phyloP scores from a whole-genome alignment of 30 jellyfish, hydroid and myxozoan genomes.

The Mastigias papua region DNA sequence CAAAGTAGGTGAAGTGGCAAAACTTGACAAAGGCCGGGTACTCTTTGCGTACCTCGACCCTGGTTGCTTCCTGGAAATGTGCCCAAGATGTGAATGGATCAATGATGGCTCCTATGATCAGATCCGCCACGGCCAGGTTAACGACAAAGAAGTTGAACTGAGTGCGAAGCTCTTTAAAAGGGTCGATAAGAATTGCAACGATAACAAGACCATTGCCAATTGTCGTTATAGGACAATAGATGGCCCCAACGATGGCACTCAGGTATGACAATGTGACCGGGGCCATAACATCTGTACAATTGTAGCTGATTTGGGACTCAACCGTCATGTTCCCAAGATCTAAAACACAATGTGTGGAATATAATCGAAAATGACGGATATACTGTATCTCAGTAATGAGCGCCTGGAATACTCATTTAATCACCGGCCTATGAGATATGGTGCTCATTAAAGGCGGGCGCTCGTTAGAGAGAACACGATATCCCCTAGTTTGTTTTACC shows the following conservation, averaged over 20 bases:
- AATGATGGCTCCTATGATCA: slow-evolving; percentile 55
- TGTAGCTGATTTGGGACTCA: slow-evolving; percentile 55
- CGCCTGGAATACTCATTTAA: no score
- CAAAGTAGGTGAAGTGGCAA: slow-evolving; percentile 58
- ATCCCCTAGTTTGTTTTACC: no score
- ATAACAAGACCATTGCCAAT: slow-evolving; percentile 68
- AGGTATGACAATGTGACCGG: slow-evolving; percentile 49
- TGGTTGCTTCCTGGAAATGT: slow-evolving; percentile 65
- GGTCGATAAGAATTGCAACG: slow-evolving; percentile 53
- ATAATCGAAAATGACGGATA: no score
- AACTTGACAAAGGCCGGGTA: slow-evolving; percentile 27
- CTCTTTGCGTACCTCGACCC: slow-evolving; percentile 46
- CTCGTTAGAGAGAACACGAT: no score
- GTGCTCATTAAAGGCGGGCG: no score
- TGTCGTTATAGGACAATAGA: slow-evolving; percentile 54
- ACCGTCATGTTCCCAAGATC: slow-evolving; percentile 33
- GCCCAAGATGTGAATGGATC: slow-evolving; percentile 66
- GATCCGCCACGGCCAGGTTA: slow-evolving; percentile 71
- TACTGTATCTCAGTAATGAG: no score
- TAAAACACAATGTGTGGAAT: not conserved
- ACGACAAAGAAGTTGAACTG: slow-evolving; percentile 75
- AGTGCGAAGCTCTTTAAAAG: slow-evolving; percentile 68
- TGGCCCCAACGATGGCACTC: slow-evolving; percentile 40
- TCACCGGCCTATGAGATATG: no score
- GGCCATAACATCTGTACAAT: slow-evolving; percentile 60